Evolutionary conservation across 2,888 invertebrate species (phyloP), one percentile per base, ranked within the genome.

Genomic region (Mythimna vitellina): DNA sequence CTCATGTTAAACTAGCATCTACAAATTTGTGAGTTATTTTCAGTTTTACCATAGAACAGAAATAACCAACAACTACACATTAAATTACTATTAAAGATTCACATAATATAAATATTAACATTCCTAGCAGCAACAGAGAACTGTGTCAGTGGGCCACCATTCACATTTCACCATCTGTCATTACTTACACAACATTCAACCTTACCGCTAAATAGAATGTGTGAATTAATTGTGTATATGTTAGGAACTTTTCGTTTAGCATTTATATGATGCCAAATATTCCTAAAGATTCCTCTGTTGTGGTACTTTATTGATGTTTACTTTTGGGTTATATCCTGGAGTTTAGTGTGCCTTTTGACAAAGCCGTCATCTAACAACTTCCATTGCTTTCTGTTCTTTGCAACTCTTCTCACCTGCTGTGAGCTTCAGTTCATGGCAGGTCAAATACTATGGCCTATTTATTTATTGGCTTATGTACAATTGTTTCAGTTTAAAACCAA

Each of bases 81-180:
- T 54, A 22, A 54, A 14, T 51, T 4, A 35, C 25, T 22, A 63
- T 49, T n/a, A 38, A 60, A 77, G 42, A 3, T 51, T 17, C 3
- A 46, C 62, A 60, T n/a, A 53, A 29, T 38, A 10, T 56, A 38
- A 1, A 46, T 65, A 60, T 65, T 65, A 76, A 60, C 56, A 76
- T 80, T 80, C 65, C 32, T 29, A 57, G 32, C 61, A 25, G 69
- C 57, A 32, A 57, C 29, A 32, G 32, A 58, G 38, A 82, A 73
- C 62, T 74, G 61, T 76, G 85, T 80, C 72, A 86, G 78, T 77
- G 46, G 75, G 76, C 20, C 70, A 73, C 67, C 78, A 68, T 75
- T 83, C 65, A 73, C 69, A 76, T 83, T 83, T 63, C 73, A 65
- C 72, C 64, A 74, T 42, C 65, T 70, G 67, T 62, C 54, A 70